Evolutionary conservation across 2,888 invertebrate species (phyloP), one percentile per base, ranked within the genome.

Genomic region (Caenorhabditis doughertyi): DNA sequence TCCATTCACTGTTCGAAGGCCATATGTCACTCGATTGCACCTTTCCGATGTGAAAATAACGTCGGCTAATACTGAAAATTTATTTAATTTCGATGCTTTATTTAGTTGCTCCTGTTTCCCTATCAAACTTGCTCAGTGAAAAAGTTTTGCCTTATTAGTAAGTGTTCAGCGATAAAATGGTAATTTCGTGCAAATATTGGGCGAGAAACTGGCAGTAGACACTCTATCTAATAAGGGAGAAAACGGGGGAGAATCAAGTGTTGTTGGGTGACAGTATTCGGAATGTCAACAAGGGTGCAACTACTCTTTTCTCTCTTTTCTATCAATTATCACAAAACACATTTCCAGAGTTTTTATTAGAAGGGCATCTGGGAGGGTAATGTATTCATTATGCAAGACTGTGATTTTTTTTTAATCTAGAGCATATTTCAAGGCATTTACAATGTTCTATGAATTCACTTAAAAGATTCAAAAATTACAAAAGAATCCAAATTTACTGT

Each of bases 31-130:
- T 60, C 84, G 62, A 74, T 81, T 73, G 51, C 86, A 86, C 7
- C 83, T 51, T 56, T 86, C 86, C 11, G 86, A 79, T 16, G 86
- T 86, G 74, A 86, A 86, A 29, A 86, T 84, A 5, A 86, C 86
- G 65, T 86, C 86, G 27, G 68, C 68, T 29, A 51, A 16, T 18
- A 47, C 86, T 84, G 77, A 9, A 85, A n/a, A n/a, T n/a, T n/a
- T n/a, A n/a, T n/a, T n/a, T n/a, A n/a, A n/a, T n/a, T n/a, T n/a
- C 35, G 9, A 35, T 35, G 5, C 9, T 35, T 35, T 35, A 35
- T 5, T 35, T 35, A 7, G 35, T 35, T 4, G 44, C n/a, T n/a
- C 13, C 16, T 44, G 3, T 11, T 44, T 44, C n/a, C 44, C 13
- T 11, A 44, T 44, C 16, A 5, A 4, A 44, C 5, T 11, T 16